phyloP scores from a whole-genome alignment of 2,797 vertebrate species.

The Trichosurus vulpecula region DNA sequence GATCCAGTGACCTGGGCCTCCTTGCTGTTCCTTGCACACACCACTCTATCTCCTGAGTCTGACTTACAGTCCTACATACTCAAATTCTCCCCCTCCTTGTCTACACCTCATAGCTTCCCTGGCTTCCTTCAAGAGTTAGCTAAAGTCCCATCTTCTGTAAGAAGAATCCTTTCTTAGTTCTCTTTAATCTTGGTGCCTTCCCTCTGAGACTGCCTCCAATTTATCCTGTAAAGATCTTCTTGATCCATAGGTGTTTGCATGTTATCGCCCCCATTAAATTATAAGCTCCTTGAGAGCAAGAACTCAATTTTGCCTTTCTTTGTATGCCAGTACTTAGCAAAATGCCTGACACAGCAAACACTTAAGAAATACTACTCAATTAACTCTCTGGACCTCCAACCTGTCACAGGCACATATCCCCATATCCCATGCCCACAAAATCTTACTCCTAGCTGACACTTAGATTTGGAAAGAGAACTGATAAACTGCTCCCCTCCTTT shows the following conservation, averaged over 20 bases:
- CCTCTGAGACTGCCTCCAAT: background rate
- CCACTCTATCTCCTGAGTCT: background rate
- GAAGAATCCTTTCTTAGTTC: background rate
- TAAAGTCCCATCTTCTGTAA: background rate
- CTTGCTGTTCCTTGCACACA: too few relatives aligned
- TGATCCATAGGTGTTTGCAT: background rate
- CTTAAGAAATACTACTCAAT: background rate
- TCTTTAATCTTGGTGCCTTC: background rate
- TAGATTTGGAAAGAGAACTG: background rate
- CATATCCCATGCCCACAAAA: background rate
- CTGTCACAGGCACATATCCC: background rate
- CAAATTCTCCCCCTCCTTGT: background rate
- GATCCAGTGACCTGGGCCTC: too few relatives aligned
- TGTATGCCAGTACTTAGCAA: background rate
- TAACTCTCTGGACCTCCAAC: background rate
- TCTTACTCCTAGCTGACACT: background rate
- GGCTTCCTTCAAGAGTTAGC: background rate
- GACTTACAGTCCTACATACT: background rate
- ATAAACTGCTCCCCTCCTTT: background rate
- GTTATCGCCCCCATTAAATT: background rate
- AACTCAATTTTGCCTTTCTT: background rate
- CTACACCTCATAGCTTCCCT: background rate
- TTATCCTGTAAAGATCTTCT: background rate
- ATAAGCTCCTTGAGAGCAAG: background rate
- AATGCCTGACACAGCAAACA: background rate